These are phyloP conservation scores for Pomacea canaliculata DNA, from an alignment of 2,888 invertebrate species.

Conservation along the genomic window DNA sequence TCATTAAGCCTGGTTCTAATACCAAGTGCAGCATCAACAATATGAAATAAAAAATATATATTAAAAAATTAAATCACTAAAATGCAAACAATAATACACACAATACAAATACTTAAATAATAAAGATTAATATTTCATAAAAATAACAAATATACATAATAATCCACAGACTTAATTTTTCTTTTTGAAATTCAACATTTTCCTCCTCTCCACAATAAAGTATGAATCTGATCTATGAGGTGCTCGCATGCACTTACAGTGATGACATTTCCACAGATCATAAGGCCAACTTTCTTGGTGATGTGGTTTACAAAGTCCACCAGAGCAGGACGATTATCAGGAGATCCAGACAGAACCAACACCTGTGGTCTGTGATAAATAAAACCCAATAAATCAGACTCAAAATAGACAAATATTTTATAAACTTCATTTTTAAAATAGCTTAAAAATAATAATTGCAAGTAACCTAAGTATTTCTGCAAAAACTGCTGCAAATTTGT, in stretches of 20 bases:
- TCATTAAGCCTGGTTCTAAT: too few species aligned
- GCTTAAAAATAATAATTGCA: background rate
- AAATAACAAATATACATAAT: too few species aligned
- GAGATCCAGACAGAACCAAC: constrained; percentile 87
- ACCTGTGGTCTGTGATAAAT: constrained; percentile 81
- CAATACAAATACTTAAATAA: too few species aligned
- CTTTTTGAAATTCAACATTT: too few species aligned
- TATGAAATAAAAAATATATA: too few species aligned
- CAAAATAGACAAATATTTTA: background rate
- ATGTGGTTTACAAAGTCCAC: constrained; percentile 92
- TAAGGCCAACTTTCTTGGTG: constrained; percentile 89
- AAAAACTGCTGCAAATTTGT: background rate
- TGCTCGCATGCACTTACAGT: constrained; percentile 74
- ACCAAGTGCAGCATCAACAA: too few species aligned
- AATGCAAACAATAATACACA: too few species aligned
- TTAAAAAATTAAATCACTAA: too few species aligned
- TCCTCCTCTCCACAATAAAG: too few species aligned
- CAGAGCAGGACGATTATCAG: constrained; percentile 86
- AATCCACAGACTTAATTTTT: too few species aligned
- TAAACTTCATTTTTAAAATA: background rate
- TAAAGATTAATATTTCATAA: too few species aligned
- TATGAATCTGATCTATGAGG: too few species aligned
- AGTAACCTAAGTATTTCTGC: background rate
- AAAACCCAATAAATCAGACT: background rate
- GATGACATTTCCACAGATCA: constrained; percentile 90